These are phyloP conservation scores for Paraescarpia echinospica DNA, from an alignment of 1,140 invertebrate genomes.

Conservation along the genomic window DNA sequence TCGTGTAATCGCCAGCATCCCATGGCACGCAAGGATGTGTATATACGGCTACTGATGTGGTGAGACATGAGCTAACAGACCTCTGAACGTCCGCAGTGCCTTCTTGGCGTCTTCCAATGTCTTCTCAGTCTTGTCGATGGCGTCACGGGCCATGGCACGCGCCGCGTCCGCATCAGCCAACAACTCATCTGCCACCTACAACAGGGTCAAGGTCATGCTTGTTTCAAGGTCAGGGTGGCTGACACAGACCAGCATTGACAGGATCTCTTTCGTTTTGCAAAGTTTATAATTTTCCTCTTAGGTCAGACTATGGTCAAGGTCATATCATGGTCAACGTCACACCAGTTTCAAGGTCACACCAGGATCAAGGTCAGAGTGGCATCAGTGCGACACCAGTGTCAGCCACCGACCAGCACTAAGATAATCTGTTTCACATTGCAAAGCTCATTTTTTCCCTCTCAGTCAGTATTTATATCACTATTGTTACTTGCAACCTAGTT, in stretches of 20 bases:
- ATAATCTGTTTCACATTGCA: not conserved
- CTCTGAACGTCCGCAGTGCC: slow-evolving; percentile 81
- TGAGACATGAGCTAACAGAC: not conserved
- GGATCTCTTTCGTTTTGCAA: no score
- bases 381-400: not conserved
- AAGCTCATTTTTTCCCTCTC: no score
- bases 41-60: no score
- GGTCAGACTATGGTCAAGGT: no score
- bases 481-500: no score
- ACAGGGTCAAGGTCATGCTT: not conserved
- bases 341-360: slow-evolving; percentile 53
- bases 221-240: not conserved
- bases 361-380: not conserved
- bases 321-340: slow-evolving; percentile 45
- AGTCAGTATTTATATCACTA: no score
- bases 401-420: not conserved
- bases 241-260: no score
- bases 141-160: slow-evolving; percentile 74
- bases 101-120: slow-evolving; percentile 84
- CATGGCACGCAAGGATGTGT: no score
- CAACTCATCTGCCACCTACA: slow-evolving; percentile 66
- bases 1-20: no score
- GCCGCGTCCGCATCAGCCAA: slow-evolving; percentile 72
- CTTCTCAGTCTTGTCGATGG: slow-evolving; percentile 79
- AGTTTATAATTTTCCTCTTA: no score